Evolutionary conservation across 2,888 invertebrate genomes (phyloP), one percentile per base, ranked within the genome.

Genomic region (Hemithea aestivaria): DNA sequence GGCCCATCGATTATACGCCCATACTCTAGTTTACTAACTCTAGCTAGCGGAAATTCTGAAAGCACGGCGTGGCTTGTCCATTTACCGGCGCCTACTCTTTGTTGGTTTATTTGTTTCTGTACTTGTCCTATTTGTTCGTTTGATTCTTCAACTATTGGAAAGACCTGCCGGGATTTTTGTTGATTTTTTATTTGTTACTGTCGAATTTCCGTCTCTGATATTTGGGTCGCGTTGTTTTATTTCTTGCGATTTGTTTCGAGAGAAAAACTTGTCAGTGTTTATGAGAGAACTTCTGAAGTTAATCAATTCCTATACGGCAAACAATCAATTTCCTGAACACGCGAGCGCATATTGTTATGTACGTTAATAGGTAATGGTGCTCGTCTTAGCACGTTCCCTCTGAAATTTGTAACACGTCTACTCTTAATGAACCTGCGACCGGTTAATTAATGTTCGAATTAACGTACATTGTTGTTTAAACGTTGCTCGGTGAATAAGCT

Each of bases 381-480:
- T 8, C 4, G 35, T 40, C 39, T 44, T 27, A 36, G 22, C 40
- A 26, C 43, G 43, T 39, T 41, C 35, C 35, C 35, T 27, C 38
- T 46, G 45, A 44, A 51, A 53, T 51, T 50, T 48, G 45, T 52
- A 53, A 53, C 58, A 49, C 51, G 55, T 50, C 30, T 34, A 35
- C 34, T 38, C 35, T 30, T 59, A 59, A 61, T 53, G 55, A 59
- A 52, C 50, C 36, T 44, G 43, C 49, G 20, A 10, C 22, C 33
- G 48, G 40, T 40, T 51, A 51, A 55, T 52, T 51, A 50, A 58
- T 54, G 46, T 49, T 43, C 42, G 50, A 53, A 55, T 52, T 51
- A 51, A 45, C 46, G 48, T 40, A 46, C 44, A 38, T 46, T 46
- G 45, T 47, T 44, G 51, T 45, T 48, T 52, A 52, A 38, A 35